Conservation (phyloP, 2,113 vertebrate species). For the Megalops atlanticus region DNA sequence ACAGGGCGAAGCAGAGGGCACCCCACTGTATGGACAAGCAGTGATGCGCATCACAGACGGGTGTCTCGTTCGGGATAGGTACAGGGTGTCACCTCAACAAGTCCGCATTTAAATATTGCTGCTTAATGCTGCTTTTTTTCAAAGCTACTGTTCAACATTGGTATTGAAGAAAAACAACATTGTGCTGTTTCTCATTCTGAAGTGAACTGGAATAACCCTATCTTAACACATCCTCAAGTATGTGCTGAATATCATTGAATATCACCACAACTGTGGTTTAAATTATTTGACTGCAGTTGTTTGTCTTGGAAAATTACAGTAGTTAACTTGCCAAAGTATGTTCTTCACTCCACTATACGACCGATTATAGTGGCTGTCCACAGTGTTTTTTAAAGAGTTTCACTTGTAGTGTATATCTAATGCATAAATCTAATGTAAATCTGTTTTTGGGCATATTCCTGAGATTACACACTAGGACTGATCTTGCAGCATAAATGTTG, state of each 20-base stretch:
- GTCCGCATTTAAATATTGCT: neutral
- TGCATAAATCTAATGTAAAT: no score
- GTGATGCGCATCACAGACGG: neutral
- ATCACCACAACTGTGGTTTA: neutral
- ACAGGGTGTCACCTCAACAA: neutral
- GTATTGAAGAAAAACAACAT: neutral
- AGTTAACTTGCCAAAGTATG: neutral
- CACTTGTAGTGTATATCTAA: no score
- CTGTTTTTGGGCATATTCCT: no score
- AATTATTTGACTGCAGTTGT: neutral
- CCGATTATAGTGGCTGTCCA: neutral
- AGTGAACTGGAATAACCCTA: neutral
- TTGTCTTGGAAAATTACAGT: neutral
- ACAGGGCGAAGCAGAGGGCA: neutral
- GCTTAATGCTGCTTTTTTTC: neutral
- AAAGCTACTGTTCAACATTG: neutral
- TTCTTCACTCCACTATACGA: neutral
- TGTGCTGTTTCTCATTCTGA: neutral
- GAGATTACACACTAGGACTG: no score
- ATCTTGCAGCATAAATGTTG: neutral
- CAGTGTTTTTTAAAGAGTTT: no score
- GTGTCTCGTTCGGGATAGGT: neutral
- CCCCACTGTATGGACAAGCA: neutral
- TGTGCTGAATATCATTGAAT: neutral
- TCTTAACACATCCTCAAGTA: no score